Evolutionary conservation across 2,113 vertebrate species (phyloP).

Genomic region (Tragelaphus imberbis): DNA sequence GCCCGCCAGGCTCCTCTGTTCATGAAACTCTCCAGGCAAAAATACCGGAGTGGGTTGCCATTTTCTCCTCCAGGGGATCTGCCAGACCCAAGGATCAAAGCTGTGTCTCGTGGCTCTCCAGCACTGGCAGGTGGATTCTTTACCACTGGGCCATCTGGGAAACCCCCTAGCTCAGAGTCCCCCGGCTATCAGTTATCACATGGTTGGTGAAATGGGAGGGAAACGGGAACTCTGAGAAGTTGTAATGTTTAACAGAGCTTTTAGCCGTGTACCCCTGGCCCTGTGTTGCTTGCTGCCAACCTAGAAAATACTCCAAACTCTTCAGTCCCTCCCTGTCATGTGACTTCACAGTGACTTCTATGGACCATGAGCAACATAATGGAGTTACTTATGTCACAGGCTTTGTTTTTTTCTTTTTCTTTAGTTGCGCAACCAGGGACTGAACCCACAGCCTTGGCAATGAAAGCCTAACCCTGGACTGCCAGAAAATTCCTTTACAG

Average conservation of each 20-base stretch:
- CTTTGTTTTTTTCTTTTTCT: background rate
- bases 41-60: background rate
- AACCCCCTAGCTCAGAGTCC: background rate
- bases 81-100: background rate
- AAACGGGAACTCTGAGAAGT: background rate
- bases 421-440: background rate
- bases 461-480: background rate
- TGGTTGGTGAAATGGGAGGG: background rate
- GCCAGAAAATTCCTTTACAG: background rate
- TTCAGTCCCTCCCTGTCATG: background rate
- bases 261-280: background rate
- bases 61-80: background rate
- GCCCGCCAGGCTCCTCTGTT: background rate
- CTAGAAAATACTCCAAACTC: background rate
- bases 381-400: background rate
- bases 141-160: background rate
- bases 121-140: background rate
- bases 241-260: background rate
- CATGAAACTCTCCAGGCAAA: background rate
- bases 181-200: background rate
- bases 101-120: background rate
- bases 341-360: background rate
- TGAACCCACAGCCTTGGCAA: background rate
- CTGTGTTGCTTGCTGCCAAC: background rate
- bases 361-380: background rate